Evolutionary conservation across 2,888 invertebrate species (phyloP).

Genomic region (Lycia hirtaria): DNA sequence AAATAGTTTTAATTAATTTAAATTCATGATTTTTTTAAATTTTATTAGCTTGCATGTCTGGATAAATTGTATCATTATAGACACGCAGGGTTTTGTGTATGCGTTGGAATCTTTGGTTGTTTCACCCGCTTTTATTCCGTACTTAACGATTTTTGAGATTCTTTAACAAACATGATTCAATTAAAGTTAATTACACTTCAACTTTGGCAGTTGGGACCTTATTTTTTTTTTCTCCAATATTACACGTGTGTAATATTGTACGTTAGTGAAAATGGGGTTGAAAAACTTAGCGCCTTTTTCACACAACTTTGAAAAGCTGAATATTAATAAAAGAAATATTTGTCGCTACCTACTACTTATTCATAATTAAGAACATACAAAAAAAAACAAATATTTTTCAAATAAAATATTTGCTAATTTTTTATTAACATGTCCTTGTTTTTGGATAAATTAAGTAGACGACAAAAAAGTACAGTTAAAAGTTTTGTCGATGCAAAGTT

Average conservation of each 20-base stretch:
- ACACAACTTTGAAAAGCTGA: too few species aligned
- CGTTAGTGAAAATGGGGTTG: background rate
- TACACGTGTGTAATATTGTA: constrained; percentile 10
- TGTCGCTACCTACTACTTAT: too few species aligned
- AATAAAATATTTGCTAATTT: too few species aligned
- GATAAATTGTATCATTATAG: constrained; percentile 54
- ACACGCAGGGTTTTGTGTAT: background rate
- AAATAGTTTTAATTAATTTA: constrained; percentile 4
- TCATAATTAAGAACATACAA: too few species aligned
- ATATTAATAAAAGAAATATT: too few species aligned
- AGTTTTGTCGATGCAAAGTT: too few species aligned
- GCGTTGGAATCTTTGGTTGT: background rate
- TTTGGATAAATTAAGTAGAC: too few species aligned
- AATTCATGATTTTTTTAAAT: constrained; percentile 18
- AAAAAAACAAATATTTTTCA: too few species aligned
- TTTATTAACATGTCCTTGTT: too few species aligned
- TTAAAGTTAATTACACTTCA: constrained; percentile 2
- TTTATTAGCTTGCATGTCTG: constrained; percentile 52
- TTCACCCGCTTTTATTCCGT: constrained; percentile 44
- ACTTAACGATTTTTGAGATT: constrained; percentile 57
- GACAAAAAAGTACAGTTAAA: too few species aligned
- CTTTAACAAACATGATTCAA: constrained; percentile 29
- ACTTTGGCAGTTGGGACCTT: background rate
- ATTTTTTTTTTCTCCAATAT: background rate
- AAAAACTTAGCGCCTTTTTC: too few species aligned